Percentiles rank a stretch among this genome's conserved stretches.
These are phyloP conservation scores for Ptychochromis oligacanthus DNA, from an alignment of 2,113 vertebrate species.

Conservation along the genomic window DNA sequence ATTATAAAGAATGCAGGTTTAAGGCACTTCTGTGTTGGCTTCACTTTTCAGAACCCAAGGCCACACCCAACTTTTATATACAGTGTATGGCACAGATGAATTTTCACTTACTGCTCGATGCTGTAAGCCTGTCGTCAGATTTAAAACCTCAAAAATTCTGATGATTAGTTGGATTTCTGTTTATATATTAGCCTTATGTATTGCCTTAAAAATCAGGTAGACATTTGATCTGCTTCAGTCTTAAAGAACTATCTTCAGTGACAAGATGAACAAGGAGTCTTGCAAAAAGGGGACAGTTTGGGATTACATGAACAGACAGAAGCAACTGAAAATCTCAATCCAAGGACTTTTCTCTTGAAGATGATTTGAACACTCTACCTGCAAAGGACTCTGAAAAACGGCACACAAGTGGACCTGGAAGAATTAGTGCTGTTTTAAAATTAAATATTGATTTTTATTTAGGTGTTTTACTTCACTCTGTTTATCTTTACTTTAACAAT, in stretches of 20 bases:
- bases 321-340: not conserved
- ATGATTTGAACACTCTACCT: not conserved
- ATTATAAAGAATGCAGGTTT: not conserved
- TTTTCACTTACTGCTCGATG: not conserved
- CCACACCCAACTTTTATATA: too few relatives aligned
- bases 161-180: not conserved
- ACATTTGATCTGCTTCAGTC: too few relatives aligned
- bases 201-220: not conserved
- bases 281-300: not conserved
- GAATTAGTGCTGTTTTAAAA: not conserved
- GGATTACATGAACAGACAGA: not conserved
- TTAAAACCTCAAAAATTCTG: not conserved
- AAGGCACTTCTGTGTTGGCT: not conserved
- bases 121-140: not conserved
- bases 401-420: not conserved
- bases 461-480: not conserved
- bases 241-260: too few relatives aligned
- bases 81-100: not conserved
- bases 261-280: too few relatives aligned
- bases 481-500: not conserved
- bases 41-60: not conserved
- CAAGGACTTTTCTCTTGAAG: not conserved
- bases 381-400: not conserved
- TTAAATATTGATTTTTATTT: not conserved
- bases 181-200: not conserved